Base-by-base conservation (phyloP, 2,797 vertebrate species). In the Brotula barbata region DNA sequence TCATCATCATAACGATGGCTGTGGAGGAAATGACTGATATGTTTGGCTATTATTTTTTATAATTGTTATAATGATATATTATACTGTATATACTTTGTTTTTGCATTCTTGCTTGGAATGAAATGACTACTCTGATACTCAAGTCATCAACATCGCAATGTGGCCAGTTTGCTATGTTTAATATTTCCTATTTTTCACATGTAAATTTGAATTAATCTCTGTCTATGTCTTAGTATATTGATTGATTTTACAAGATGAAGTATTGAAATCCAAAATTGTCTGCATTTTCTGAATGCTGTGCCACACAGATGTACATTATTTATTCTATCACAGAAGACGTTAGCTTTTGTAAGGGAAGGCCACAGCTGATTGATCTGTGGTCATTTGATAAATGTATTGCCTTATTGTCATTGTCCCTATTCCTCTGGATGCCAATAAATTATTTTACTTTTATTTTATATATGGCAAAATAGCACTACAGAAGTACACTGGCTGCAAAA, bases 371-470 rank as follows among this genome's bases (percentile, higher is more conserved):
- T 37, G 25, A 45, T 54, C 34, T 60, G 60, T 59, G 55, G 25
- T 49, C 17, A 17, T 64, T 78, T 73, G 62, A 62, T 37, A 51
- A 56, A 63, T 20, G 11, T 28, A 0, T 12, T 6, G 43, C 65
- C 66, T 81, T 75, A 64, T 62, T 67, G 70, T 59, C 69, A 57
- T 39, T 58, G 47, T 75, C n/a, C n/a, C n/a, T n/a, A n/a, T 68
- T 83, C 73, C 61, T 59, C 68, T 65, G 43, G 62, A 75, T 43
- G 60, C 61, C 51, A 84, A 83, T 86, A 83, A 86, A 84, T 6
- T 55, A 49, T 61, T 36, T 37, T n/a, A 57, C 12, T 71, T 80
- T 75, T 77, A 23, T 17, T 23, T 57, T 25, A 1, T 25, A 41
- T 17, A n/a, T n/a, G n/a, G n/a, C n/a, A n/a, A n/a, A n/a, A n/a